Evolutionary conservation across 30 jellyfish, hydroid and myxozoan species (phyloP).

Genomic region (Turritopsis dohrnii): DNA sequence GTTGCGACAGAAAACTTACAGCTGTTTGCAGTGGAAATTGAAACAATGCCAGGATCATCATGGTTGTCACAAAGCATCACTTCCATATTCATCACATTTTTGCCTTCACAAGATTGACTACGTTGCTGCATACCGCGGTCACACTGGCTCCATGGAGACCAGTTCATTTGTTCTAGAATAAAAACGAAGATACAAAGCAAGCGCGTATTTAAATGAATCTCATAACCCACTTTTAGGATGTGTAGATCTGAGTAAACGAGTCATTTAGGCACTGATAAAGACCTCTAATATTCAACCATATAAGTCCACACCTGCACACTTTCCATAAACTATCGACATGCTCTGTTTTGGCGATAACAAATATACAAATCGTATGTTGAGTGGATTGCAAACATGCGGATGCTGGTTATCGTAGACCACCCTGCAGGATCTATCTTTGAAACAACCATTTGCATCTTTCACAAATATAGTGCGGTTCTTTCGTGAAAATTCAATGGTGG

Average conservation of each 20-base stretch:
- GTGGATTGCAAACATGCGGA: neutral
- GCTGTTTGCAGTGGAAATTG: neutral
- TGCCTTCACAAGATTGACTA: neutral
- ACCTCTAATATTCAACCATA: neutral
- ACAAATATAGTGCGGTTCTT: neutral
- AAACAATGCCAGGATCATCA: neutral
- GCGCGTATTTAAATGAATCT: neutral
- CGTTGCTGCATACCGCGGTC: neutral
- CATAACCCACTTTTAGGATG: no score
- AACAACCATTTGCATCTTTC: neutral
- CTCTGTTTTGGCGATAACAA: neutral
- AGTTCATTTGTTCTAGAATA: neutral
- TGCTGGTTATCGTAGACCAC: neutral
- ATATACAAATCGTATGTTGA: neutral
- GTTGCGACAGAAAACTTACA: no score
- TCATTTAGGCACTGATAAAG: no score
- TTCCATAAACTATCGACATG: neutral
- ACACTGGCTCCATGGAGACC: neutral
- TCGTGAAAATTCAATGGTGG: neutral
- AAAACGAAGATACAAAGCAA: neutral
- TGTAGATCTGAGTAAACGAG: no score
- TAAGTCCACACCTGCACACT: neutral
- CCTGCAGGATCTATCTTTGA: neutral
- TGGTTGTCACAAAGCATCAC: neutral
- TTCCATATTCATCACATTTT: neutral